A percentile compares a stretch with the other conserved stretches of the same genome.
These are phyloP conservation scores for Drosophila bipectinata DNA, from an alignment of 1,140 invertebrate species.

Conservation along the genomic window DNA sequence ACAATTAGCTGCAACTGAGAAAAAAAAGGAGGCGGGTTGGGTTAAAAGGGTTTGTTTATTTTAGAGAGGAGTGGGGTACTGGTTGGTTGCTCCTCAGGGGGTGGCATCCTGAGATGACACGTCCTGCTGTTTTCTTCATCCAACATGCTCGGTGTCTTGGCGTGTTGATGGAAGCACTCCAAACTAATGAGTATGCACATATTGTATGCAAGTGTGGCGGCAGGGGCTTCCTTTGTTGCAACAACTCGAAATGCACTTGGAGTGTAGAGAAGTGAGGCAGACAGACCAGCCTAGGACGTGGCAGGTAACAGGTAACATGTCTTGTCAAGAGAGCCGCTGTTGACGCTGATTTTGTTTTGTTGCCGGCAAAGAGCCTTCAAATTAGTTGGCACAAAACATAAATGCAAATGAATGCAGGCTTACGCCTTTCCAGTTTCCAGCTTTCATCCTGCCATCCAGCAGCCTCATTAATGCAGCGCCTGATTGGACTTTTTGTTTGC, in stretches of 20 bases:
- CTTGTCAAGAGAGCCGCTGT: conserved; percentile 55
- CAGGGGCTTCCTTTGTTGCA: conserved; percentile 45
- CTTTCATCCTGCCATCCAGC: neutral
- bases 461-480: conserved; percentile 74
- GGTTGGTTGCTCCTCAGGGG: neutral
- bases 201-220: conserved; percentile 71
- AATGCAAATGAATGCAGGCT: conserved; percentile 75
- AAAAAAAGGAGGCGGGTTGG: conserved; percentile 21
- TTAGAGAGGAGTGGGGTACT: neutral
- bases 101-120: conserved; percentile 55
- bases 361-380: conserved; percentile 63
- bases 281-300: neutral
- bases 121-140: conserved; percentile 31
- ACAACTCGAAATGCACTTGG: conserved; percentile 73
- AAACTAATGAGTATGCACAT: conserved; percentile 81
- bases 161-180: conserved; percentile 80
- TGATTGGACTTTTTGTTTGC: conserved; percentile 80
- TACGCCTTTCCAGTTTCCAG: neutral
- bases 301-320: conserved; percentile 33
- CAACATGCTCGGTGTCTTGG: conserved; percentile 46
- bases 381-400: conserved; percentile 82
- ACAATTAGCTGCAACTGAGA: conserved; percentile 80
- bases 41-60: conserved; percentile 52
- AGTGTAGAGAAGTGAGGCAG: conserved; percentile 15
- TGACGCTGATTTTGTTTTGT: conserved; percentile 79